Base-by-base conservation (phyloP, 2,888 invertebrate species). In the Nysson spinosus region DNA sequence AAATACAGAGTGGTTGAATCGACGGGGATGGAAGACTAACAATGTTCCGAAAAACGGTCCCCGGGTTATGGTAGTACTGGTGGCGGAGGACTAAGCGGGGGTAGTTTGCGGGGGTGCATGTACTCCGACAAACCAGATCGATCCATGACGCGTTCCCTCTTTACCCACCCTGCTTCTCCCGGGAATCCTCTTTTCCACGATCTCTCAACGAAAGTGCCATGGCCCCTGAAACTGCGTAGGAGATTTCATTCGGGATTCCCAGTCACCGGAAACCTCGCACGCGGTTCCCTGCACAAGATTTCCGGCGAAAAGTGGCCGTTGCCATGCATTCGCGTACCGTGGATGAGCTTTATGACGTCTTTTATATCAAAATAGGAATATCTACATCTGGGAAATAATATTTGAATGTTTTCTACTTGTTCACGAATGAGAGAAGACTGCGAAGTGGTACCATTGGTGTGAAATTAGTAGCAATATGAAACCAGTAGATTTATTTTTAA, bases 111-210 rank as follows among this genome's bases (percentile, higher is more conserved):
- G 60, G 74, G 63, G 75, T 77, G 70, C 70, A 69, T 51, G 58
- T 69, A 65, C 77, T 75, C 72, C 74, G 75, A 71, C 78, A 73
- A 78, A 83, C 79, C 76, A 70, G 79, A 83, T 84, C 81, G 82
- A 84, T 82, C 79, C 71, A 65, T 62, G 7, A 22, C 52, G 30
- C 43, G 12, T 46, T 24, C 35, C 16, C 55, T 30, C 58, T 54
- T 24, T 57, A 46, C 40, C 44, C 19, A 12, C 32, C 40, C 40
- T 49, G 20, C 44, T 47, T 34, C 20, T 20, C 28, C 55, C 39
- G 39, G 42, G 44, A 51, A 55, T 54, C 49, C 39, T 55, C 58
- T 26, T 14, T 28, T 26, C 42, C 51, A 30, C 32, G 34, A 44
- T 37, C 54, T 44, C 67, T 52, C 42, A 50, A 37, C 47, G 43